These are phyloP conservation scores for Sebastes hubbsi DNA, from an alignment of 2,797 vertebrate species.

Conservation along the genomic window DNA sequence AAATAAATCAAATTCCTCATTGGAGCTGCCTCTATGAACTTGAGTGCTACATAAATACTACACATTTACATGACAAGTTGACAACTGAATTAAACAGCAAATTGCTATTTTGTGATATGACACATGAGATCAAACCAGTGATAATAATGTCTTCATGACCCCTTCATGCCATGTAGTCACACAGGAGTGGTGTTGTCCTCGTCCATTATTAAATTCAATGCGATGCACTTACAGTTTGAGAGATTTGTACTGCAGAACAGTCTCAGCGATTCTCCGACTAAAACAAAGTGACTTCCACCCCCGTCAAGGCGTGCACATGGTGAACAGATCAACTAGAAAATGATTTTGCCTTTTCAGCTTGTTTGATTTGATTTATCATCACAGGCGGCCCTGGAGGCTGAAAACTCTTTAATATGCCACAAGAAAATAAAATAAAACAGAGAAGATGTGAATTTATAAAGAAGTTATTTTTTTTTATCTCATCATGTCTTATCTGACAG, in stretches of 20 bases:
- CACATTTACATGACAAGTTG: background rate
- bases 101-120: background rate
- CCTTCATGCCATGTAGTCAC: background rate
- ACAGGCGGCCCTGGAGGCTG: background rate
- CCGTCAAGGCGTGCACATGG: background rate
- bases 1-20: background rate
- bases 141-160: background rate
- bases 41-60: background rate
- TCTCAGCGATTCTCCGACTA: background rate
- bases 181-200: background rate
- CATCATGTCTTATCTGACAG: background rate
- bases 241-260: background rate
- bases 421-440: background rate
- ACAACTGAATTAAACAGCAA: background rate
- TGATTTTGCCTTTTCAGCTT: conserved; percentile 26
- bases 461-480: background rate
- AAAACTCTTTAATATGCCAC: background rate
- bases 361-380: conserved; percentile 35
- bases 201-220: background rate
- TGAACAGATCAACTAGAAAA: conserved; percentile 23
- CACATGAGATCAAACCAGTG: background rate
- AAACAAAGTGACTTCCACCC: conserved; percentile 3
- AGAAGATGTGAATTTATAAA: conserved; percentile 4
- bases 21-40: background rate
- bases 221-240: background rate